Percentiles rank a stretch among this genome's conserved stretches.
These are phyloP conservation scores for Vireo altiloquus DNA, from an alignment of 2,113 vertebrate species.

Conservation along the genomic window DNA sequence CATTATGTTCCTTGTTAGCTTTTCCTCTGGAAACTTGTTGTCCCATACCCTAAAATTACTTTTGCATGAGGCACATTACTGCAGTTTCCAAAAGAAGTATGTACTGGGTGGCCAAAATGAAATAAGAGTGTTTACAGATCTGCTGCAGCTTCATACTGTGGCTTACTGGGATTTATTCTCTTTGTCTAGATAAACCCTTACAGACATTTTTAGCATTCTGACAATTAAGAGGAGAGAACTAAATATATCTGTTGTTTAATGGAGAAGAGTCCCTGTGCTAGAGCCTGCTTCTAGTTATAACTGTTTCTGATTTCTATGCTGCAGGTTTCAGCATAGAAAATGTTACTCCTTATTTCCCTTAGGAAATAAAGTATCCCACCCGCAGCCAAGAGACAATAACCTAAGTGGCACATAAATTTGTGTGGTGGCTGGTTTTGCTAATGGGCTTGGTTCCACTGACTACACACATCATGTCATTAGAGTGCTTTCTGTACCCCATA, in stretches of 20 bases:
- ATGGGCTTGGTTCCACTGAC: constrained; percentile 48
- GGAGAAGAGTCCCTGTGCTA: not conserved
- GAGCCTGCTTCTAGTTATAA: not conserved
- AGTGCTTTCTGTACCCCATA: constrained; percentile 21
- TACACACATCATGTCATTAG: constrained; percentile 50
- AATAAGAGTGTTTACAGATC: not conserved
- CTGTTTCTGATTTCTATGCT: not conserved
- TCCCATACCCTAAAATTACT: not conserved
- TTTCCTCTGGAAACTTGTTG: not conserved
- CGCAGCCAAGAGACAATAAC: constrained; percentile 3
- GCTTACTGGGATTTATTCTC: not conserved
- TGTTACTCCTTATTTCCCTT: constrained; percentile 32
- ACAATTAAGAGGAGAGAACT: not conserved
- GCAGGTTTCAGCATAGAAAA: constrained; percentile 2
- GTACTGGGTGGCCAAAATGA: not conserved
- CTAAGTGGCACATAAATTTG: constrained; percentile 52
- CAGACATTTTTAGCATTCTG: not conserved
- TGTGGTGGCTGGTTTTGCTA: constrained; percentile 44
- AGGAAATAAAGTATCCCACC: constrained; percentile 9
- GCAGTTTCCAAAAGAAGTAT: not conserved
- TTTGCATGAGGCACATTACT: not conserved
- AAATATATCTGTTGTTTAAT: not conserved
- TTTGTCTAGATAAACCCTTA: not conserved
- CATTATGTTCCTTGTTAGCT: not conserved
- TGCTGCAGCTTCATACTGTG: not conserved